Conservation (phyloP, 2,888 invertebrate species). For the Theodoxus fluviatilis region DNA sequence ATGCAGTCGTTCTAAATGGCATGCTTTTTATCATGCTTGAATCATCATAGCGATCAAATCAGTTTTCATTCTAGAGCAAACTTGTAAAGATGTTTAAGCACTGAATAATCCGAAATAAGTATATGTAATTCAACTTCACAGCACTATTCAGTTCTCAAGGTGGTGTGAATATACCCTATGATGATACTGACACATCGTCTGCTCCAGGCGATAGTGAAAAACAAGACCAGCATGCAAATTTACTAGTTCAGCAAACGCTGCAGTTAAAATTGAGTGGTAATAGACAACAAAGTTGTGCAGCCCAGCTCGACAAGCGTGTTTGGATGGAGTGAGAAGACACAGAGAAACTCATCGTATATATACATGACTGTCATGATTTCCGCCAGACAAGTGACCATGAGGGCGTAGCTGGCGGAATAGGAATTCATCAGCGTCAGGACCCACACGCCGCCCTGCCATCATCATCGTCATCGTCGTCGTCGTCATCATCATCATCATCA, state of each 20-base stretch:
- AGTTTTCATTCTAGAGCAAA: too few species aligned
- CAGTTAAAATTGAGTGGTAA: neutral
- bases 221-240: neutral
- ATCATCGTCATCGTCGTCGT: too few species aligned
- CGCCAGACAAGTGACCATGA: conserved; percentile 34
- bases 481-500: too few species aligned
- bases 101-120: too few species aligned
- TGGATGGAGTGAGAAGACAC: neutral
- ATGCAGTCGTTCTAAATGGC: too few species aligned
- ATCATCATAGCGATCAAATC: too few species aligned
- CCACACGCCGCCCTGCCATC: conserved; percentile 38
- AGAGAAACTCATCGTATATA: conserved; percentile 39
- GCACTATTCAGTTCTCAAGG: too few species aligned
- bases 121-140: too few species aligned
- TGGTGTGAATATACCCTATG: neutral
- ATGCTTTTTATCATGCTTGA: too few species aligned
- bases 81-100: too few species aligned
- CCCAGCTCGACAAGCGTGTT: too few species aligned
- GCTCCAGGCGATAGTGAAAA: neutral
- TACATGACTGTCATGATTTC: conserved; percentile 35
- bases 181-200: neutral
- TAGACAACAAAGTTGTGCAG: too few species aligned
- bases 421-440: conserved; percentile 36
- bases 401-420: conserved; percentile 36
- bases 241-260: neutral